These are phyloP conservation scores for Prosopocoilus inquinatus DNA, from an alignment of 2,888 invertebrate genomes.

Conservation along the genomic window DNA sequence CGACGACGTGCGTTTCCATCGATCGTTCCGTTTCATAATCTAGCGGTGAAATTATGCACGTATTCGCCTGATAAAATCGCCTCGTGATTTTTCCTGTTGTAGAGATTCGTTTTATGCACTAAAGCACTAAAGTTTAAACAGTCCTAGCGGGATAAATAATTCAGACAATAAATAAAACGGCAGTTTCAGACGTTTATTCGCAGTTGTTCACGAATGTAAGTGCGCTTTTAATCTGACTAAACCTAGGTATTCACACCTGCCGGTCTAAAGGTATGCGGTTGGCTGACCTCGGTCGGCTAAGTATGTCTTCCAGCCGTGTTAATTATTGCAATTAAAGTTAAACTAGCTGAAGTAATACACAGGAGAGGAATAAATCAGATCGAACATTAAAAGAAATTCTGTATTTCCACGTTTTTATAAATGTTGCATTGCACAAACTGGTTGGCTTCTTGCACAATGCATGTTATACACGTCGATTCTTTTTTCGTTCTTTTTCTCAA, in stretches of 20 bases:
- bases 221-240: constrained; percentile 23
- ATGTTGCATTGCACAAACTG: no score
- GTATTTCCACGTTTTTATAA: neutral
- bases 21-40: no score
- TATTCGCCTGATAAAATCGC: no score
- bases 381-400: constrained; percentile 4
- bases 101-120: no score
- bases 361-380: constrained; percentile 14
- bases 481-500: no score
- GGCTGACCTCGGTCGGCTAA: constrained; percentile 31
- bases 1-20: no score
- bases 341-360: constrained; percentile 14
- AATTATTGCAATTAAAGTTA: constrained; percentile 35
- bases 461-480: no score
- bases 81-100: no score
- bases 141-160: neutral
- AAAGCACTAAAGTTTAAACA: no score
- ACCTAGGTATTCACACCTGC: constrained; percentile 30
- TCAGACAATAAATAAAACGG: constrained; percentile 19
- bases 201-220: constrained; percentile 5
- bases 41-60: no score
- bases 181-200: constrained; percentile 10
- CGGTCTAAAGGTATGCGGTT: constrained; percentile 29
- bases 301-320: constrained; percentile 32
- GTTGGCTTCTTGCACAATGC: no score